phyloP scores from a whole-genome alignment of 2,797 vertebrate genomes.

The Arnoldichthys spilopterus region DNA sequence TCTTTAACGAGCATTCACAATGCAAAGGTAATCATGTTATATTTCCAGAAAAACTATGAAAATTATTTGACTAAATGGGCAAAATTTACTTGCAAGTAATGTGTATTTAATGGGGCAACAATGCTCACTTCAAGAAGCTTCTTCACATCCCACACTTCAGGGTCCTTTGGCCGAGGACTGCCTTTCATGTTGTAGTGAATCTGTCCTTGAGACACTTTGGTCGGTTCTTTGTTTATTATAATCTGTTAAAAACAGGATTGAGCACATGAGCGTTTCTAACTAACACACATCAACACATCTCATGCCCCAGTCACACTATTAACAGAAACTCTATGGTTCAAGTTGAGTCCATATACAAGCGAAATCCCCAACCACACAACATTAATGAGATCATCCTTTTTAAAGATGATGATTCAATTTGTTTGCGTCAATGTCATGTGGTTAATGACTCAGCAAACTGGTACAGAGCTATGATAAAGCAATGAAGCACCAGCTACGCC shows the following conservation, averaged over 20 bases:
- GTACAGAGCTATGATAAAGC: background rate
- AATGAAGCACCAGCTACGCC: background rate
- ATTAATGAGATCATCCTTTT: background rate
- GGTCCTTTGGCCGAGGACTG: slow-evolving; percentile 77
- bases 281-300: background rate
- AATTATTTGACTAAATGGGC: background rate
- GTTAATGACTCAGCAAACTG: slow-evolving; percentile 15
- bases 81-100: background rate
- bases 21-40: too few relatives aligned
- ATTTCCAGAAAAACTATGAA: background rate
- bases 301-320: background rate
- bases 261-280: background rate
- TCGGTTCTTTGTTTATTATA: slow-evolving; percentile 91
- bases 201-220: slow-evolving; percentile 58
- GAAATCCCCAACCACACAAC: slow-evolving; percentile 3
- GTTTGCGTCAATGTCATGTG: background rate
- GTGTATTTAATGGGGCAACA: background rate
- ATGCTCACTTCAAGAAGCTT: slow-evolving; percentile 88
- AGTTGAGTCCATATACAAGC: background rate
- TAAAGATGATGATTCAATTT: background rate
- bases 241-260: slow-evolving; percentile 78
- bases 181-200: slow-evolving; percentile 93
- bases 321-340: background rate
- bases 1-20: background rate
- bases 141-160: slow-evolving; percentile 96